Base-by-base conservation (phyloP, 2,797 vertebrate species). In the Mus caroli region DNA sequence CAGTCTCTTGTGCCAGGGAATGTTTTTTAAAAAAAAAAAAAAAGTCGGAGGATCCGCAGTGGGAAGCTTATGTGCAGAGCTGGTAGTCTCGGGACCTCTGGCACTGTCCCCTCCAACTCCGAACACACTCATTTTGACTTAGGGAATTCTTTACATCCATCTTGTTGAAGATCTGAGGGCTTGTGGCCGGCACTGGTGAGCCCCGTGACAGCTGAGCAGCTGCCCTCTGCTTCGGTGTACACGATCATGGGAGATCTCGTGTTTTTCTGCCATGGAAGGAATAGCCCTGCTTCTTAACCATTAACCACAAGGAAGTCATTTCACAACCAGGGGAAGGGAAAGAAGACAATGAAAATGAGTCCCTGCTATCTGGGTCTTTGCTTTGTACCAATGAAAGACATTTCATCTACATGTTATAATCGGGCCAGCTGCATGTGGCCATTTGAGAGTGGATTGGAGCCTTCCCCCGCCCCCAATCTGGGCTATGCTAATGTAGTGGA, bases 21-120 rank as follows among this genome's bases (percentile, higher is more conserved):
- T 79, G 37, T 83, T 88, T 96, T 40, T 24, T 14, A 80, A 93
- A 96, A 67, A 67, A 80, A 92, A 96, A 40, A 67, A 67, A 80
- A 92, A 96, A 40, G 26, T 43, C 31, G 14, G 46, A 34, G 46
- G 88, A 88, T 24, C 22, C 11, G 60, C 60, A 37, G 58, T n/a
- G 83, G 91, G 75, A 92, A 64, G 62, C 78, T 88, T 22, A 1
- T 22, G 26, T 50, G n/a, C 14, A 83, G 71, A 71, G 75, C 58
- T 11, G 60, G 56, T 73, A 58, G 43, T 83, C 17, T 85, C 19
- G 19, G 17, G 40, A 77, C 31, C 17, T 11, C n/a, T 46, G 56
- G 34, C 64, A 24, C 52, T 54, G 22, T 73, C 87, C n/a, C 56
- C 67, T 43, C 34, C 6, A 58, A n/a, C 56, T 92, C 77, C 78